Conservation (phyloP, 2,888 invertebrate species). For the Drosophila merina region DNA sequence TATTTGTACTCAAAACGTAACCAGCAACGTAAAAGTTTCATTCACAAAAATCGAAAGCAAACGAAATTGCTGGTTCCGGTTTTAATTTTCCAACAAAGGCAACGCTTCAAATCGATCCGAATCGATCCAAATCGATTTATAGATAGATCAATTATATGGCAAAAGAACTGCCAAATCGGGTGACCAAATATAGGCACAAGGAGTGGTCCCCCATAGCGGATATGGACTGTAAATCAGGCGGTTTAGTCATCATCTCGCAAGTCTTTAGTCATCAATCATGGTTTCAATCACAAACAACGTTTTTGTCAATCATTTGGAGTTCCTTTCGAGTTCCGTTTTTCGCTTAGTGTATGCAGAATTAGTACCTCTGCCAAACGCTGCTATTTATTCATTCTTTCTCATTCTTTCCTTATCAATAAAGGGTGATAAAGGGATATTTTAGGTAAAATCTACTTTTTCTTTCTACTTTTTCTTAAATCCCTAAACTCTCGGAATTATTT, state of each 20-base stretch:
- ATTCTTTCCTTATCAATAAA: slow-evolving; percentile 16
- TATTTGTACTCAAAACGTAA: slow-evolving; percentile 5
- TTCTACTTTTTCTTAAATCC: too few species aligned
- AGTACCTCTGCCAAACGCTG: background rate
- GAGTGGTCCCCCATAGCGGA: slow-evolving; percentile 32
- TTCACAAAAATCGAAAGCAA: slow-evolving; percentile 48
- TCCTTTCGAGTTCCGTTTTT: slow-evolving; percentile 24
- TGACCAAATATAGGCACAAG: slow-evolving; percentile 27
- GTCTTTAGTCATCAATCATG: slow-evolving; percentile 29
- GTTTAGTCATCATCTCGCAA: slow-evolving; percentile 25
- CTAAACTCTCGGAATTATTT: too few species aligned
- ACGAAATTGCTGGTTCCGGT: slow-evolving; percentile 59
- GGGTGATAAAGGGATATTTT: too few species aligned
- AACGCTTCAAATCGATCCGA: too few species aligned
- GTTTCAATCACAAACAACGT: slow-evolving; percentile 16
- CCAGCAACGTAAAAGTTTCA: slow-evolving; percentile 39
- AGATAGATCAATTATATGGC: slow-evolving; percentile 7
- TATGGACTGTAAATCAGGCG: slow-evolving; percentile 16
- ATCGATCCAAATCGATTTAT: background rate
- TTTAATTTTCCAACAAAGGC: slow-evolving; percentile 10
- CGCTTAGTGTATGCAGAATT: slow-evolving; percentile 21
- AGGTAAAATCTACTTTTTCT: too few species aligned
- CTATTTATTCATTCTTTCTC: slow-evolving; percentile 7
- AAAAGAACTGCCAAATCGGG: slow-evolving; percentile 20
- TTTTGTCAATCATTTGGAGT: slow-evolving; percentile 45